phyloP scores from a whole-genome alignment of 2,888 invertebrate species.

The Diarsia rubi region DNA sequence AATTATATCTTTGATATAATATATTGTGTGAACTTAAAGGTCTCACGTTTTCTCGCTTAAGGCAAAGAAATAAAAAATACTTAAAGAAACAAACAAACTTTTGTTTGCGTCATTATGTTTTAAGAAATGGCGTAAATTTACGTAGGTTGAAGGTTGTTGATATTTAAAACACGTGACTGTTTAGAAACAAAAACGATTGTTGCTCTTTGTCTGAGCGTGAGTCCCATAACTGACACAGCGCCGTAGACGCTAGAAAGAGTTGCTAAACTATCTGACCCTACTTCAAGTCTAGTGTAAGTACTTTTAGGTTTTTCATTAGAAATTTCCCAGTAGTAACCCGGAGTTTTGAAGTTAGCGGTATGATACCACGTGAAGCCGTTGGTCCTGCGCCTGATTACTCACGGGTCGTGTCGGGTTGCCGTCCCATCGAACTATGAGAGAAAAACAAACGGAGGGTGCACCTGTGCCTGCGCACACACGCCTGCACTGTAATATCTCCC shows the following conservation, averaged over 20 bases:
- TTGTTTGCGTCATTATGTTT: too few relatives aligned
- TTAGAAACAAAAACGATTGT: neutral
- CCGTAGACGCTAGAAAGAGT: neutral
- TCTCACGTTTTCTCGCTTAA: neutral
- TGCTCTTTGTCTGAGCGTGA: neutral
- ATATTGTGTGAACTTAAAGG: neutral
- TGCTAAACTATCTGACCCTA: neutral
- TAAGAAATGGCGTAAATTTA: neutral
- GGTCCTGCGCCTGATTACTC: too few relatives aligned
- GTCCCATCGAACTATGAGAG: too few relatives aligned
- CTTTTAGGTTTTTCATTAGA: too few relatives aligned
- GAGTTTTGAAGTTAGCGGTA: too few relatives aligned
- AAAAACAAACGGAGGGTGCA: too few relatives aligned
- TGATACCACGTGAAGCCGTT: too few relatives aligned
- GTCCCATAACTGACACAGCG: neutral
- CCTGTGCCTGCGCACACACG: too few relatives aligned
- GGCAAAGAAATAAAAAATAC: neutral
- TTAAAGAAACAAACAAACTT: neutral
- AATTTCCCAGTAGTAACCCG: too few relatives aligned
- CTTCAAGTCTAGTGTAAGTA: neutral
- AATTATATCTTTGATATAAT: conserved; percentile 34
- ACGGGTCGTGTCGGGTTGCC: too few relatives aligned
- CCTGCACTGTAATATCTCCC: too few relatives aligned
- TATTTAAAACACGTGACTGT: neutral
- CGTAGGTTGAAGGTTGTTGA: neutral